Evolutionary conservation across 2,888 invertebrate genomes (phyloP), one percentile per base, ranked within the genome.

Genomic region (Oeneis ivallda): DNA sequence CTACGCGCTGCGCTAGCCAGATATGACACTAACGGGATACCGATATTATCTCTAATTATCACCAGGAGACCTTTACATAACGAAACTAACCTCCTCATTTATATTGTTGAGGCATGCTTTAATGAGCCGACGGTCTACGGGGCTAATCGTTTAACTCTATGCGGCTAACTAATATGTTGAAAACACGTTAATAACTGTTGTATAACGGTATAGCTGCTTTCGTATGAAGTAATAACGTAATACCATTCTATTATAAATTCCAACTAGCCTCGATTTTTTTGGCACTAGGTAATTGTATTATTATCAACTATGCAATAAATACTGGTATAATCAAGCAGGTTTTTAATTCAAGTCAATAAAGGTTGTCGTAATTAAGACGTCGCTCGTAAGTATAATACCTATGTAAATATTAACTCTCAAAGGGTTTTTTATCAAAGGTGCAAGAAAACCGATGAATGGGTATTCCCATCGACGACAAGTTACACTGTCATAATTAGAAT

Each of bases 21-120:
- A 75, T 77, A 81, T 78, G 78, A 80, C 80, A 81, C 76, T 87
- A 88, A 89, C 87, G 86, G 87, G 79, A 84, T 79, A 75, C 68
- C 74, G 85, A 88, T 82, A 82, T 80, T 80, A 87, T 85, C 69
- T 63, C 66, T 68, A 68, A 70, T 84, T 69, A 69, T 52, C 60
- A 50, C 63, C 41, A 50, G 49, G 34, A 60, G 37, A 37, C 11
- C 54, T 56, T 54, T 41, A 56, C 41, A 41, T 56, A 56, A 41
- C 41, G 56, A 56, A 56, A 13, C 41, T 56, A 39, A 56, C 56
- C 41, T 56, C 13, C 41, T 41, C 56, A 56, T 52, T 43, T 45
- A 45, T 41, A 60, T 34, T 45, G 45, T 11, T 13, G 7, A 49
- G 60, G 60, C 26, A 60, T 49, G n/a, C 41, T 56, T 49, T 54